Evolutionary conservation across 1,140 invertebrate species (phyloP).

Genomic region (Drosophila varians): DNA sequence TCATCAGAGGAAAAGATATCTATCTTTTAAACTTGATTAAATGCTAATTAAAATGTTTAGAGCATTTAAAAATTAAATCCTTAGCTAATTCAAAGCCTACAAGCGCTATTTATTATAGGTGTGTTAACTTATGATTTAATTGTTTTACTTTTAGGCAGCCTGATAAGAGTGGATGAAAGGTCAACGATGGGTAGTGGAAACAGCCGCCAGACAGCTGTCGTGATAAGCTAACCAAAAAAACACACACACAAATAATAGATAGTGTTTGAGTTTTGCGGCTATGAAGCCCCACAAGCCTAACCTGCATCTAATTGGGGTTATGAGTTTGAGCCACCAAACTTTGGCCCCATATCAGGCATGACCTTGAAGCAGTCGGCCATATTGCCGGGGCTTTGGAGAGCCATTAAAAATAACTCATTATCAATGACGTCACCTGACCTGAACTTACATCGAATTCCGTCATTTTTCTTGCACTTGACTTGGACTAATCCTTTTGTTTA

Average conservation of each 20-base stretch:
- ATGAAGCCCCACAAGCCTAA: slow-evolving; percentile 12
- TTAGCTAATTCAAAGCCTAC: not conserved
- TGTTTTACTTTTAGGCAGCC: not conserved
- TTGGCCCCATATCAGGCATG: slow-evolving; percentile 17
- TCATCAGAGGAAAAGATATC: not conserved
- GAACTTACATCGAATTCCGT: slow-evolving; percentile 67
- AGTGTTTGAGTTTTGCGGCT: slow-evolving; percentile 1
- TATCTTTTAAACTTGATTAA: not conserved
- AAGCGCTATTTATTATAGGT: not conserved
- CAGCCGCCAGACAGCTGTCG: slow-evolving; percentile 5
- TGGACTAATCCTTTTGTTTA: not conserved
- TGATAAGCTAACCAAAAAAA: slow-evolving; percentile 29
- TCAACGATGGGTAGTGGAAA: slow-evolving; percentile 39
- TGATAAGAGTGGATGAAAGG: slow-evolving; percentile 19
- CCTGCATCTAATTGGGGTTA: slow-evolving; percentile 32
- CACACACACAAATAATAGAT: not conserved
- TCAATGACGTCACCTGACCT: slow-evolving; percentile 54
- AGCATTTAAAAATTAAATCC: not conserved
- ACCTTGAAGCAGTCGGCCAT: slow-evolving; percentile 14
- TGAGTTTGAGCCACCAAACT: slow-evolving; percentile 11
- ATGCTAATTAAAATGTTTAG: not conserved
- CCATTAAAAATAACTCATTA: slow-evolving; percentile 16
- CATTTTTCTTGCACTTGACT: slow-evolving; percentile 53
- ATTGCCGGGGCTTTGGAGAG: not conserved
- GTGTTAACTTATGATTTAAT: not conserved